A percentile compares a stretch with the other conserved stretches of the same genome.
phyloP scores from a whole-genome alignment of 1,140 invertebrate species.

The Sycobia sp. region DNA sequence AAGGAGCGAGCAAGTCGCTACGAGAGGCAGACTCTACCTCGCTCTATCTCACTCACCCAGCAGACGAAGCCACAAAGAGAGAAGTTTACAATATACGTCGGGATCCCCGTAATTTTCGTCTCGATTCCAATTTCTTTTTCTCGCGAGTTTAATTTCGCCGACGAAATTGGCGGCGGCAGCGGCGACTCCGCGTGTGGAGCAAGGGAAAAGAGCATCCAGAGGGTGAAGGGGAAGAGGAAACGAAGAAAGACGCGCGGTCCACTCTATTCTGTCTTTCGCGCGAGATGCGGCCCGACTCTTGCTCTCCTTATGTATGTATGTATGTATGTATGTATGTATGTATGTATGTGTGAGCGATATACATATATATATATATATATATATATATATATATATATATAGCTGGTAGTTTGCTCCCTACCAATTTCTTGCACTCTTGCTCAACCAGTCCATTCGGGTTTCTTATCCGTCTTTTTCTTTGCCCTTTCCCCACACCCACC shows the following conservation, averaged over 20 bases:
- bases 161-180: conserved; percentile 42
- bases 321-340: too few species aligned
- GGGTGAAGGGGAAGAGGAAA: too few species aligned
- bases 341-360: too few species aligned
- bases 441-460: neutral
- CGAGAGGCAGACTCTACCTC: too few species aligned
- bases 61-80: conserved; percentile 27
- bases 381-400: too few species aligned
- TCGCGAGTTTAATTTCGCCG: conserved; percentile 45
- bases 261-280: conserved; percentile 12
- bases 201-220: too few species aligned
- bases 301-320: conserved; percentile 30
- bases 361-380: too few species aligned
- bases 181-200: too few species aligned
- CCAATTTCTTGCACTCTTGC: conserved; percentile 4
- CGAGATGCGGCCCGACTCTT: too few species aligned
- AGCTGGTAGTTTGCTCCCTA: conserved; percentile 10
- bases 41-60: too few species aligned
- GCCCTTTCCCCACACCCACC: too few species aligned
- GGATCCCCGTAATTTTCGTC: conserved; percentile 46
- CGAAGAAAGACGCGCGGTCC: neutral
- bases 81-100: conserved; percentile 27
- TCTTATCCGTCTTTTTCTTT: conserved; percentile 35
- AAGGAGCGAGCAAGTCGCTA: too few species aligned
- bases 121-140: conserved; percentile 52